Conservation (phyloP, 1,140 invertebrate species). For the Drosophila azteca region DNA sequence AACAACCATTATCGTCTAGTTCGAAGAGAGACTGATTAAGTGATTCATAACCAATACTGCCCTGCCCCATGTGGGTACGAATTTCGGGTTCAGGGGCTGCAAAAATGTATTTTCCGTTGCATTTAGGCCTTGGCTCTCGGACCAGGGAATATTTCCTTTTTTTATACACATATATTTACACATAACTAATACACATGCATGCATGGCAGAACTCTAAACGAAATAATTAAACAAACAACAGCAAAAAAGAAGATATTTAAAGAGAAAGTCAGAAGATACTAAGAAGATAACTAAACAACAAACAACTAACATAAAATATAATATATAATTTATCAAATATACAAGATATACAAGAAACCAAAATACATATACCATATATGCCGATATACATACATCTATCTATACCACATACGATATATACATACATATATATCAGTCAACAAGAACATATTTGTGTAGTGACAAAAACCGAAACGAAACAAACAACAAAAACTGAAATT, state of each 20-base stretch:
- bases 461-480: constrained; percentile 20
- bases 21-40: constrained; percentile 65
- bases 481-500: constrained; percentile 42
- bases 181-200: constrained; percentile 17
- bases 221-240: constrained; percentile 15
- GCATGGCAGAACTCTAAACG: constrained; percentile 19
- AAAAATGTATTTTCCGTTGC: constrained; percentile 35
- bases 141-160: constrained; percentile 40
- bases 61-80: not conserved
- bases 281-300: not conserved
- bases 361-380: constrained; percentile 27
- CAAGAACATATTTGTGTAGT: constrained; percentile 71
- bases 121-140: constrained; percentile 30
- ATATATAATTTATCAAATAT: constrained; percentile 49
- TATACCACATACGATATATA: too few relatives aligned
- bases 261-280: constrained; percentile 15
- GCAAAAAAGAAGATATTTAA: not conserved
- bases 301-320: constrained; percentile 34
- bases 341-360: constrained; percentile 9
- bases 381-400: constrained; percentile 9
- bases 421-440: constrained; percentile 55
- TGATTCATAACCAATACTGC: constrained; percentile 51
- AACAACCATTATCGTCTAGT: constrained; percentile 35
- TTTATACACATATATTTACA: constrained; percentile 56
- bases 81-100: constrained; percentile 5